phyloP scores from a whole-genome alignment of 2,888 invertebrate genomes.

The Andrena chrysosceles region DNA sequence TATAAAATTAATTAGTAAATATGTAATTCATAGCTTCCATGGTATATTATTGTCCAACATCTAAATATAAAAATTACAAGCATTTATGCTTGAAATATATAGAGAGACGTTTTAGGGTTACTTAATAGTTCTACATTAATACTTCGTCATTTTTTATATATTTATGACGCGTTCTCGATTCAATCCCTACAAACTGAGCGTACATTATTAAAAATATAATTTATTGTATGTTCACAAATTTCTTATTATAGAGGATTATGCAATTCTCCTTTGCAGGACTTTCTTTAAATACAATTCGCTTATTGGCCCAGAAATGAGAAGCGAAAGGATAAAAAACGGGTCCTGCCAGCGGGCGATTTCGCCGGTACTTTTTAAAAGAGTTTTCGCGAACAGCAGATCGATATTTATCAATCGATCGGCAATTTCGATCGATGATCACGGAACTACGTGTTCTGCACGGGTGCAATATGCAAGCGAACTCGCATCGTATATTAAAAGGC shows the following conservation, averaged over 20 bases:
- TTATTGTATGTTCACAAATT: not conserved
- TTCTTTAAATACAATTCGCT: conserved; percentile 51
- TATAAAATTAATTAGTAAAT: too few relatives aligned
- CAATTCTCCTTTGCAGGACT: conserved; percentile 21
- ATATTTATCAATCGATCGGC: conserved; percentile 63
- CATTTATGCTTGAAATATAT: too few relatives aligned
- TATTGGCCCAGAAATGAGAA: conserved; percentile 57
- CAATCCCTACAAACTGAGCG: too few relatives aligned
- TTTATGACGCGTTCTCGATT: too few relatives aligned
- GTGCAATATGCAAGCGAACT: conserved; percentile 26
- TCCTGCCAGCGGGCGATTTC: conserved; percentile 63
- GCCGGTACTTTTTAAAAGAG: conserved; percentile 57
- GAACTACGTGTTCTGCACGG: conserved; percentile 22
- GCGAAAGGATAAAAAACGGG: conserved; percentile 50
- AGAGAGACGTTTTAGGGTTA: too few relatives aligned
- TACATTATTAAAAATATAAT: not conserved
- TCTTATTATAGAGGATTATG: conserved; percentile 3
- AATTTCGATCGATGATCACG: conserved; percentile 50
- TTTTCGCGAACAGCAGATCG: conserved; percentile 59
- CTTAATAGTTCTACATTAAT: too few relatives aligned
- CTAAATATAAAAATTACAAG: too few relatives aligned
- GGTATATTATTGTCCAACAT: too few relatives aligned
- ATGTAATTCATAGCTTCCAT: too few relatives aligned
- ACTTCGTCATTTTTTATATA: too few relatives aligned
- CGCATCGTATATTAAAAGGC: conserved; percentile 18